A percentile compares a stretch with the other conserved stretches of the same genome.
Evolutionary conservation across 1,140 invertebrate genomes (phyloP).

Genomic region (Melipona quadrifasciata): DNA sequence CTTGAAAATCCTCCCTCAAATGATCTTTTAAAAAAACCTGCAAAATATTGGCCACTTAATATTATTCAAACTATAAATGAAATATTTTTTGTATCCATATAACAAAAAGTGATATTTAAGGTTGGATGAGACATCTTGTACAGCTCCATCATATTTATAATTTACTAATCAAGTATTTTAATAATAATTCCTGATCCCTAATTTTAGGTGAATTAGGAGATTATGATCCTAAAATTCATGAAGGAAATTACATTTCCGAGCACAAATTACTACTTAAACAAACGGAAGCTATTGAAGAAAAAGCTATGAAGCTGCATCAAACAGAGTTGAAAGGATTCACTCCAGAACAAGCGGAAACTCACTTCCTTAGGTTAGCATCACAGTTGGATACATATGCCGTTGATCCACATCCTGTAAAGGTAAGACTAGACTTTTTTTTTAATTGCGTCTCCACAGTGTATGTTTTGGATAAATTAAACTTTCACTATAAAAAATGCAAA

Average conservation of each 20-base stretch:
- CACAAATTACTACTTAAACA: constrained; percentile 96
- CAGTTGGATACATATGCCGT: constrained; percentile 97
- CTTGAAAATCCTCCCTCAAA: too few relatives aligned
- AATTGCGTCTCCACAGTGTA: background rate
- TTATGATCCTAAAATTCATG: constrained; percentile 94
- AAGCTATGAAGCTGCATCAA: constrained; percentile 94
- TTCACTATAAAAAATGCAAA: background rate
- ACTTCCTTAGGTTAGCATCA: constrained; percentile 93
- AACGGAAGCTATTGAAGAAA: constrained; percentile 94
- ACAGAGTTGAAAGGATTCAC: constrained; percentile 88
- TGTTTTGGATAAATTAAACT: background rate
- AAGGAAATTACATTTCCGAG: constrained; percentile 94
- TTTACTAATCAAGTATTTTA: background rate
- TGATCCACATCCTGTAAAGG: constrained; percentile 99
- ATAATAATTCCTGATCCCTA: background rate
- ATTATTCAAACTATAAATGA: too few relatives aligned
- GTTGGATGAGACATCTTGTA: too few relatives aligned
- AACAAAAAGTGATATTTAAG: too few relatives aligned
- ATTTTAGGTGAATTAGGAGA: constrained; percentile 94
- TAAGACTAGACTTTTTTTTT: constrained; percentile 73
- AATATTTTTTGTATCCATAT: too few relatives aligned
- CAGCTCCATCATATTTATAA: background rate
- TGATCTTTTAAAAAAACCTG: too few relatives aligned
- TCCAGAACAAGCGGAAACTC: constrained; percentile 89
- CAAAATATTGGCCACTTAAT: too few relatives aligned